Evolutionary conservation across 1,140 invertebrate genomes (phyloP), one percentile per base, ranked within the genome.

Genomic region (Lasioglossum albipes): DNA sequence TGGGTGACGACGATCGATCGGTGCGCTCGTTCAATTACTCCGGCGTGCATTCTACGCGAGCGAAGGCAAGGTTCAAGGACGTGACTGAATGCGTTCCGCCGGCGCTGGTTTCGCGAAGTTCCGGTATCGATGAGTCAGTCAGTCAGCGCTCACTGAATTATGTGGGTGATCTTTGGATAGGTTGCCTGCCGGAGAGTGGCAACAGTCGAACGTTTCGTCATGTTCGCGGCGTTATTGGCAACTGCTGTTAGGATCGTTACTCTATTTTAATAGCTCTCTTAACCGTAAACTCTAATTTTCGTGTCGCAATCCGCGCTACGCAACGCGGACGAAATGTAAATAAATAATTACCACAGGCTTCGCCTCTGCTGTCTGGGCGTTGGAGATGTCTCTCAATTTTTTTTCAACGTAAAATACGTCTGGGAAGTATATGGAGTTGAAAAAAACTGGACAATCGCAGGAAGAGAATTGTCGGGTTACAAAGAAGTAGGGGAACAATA

Each of bases 51-150:
- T 86, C 81, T 87, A 67, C 81, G 76, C 73, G 73, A 77, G 82
- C 81, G 84, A 78, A 81, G 81, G 82, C 81, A 75, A 87, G 84
- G 85, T 87, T 87, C 85, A 87, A 87, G 85, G 85, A 86, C 82
- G 78, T 57, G 72, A 70, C 69, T 84, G 70, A 72, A 52, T 64
- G 80, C 79, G 75, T 62, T 70, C 54, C 71, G 69, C 45, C 74
- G 79, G 64, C 68, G 16, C 84, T 74, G 70, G 76, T 85, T 83
- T 79, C 68, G 72, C 68, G 27, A 73, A 83, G 84, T 86, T 86
- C 84, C 84, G 84, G 84, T 85, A 86, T 79, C 84, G 84, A 85
- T 86, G 83, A 86, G 75, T 85, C 84, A 86, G 42, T 52, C 59
- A 86, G 42, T 52, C 59, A 36, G 57, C 27, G 57, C 41, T 62